Base-by-base conservation (phyloP, 2,888 invertebrate species). In the Adelognathus sp. region DNA sequence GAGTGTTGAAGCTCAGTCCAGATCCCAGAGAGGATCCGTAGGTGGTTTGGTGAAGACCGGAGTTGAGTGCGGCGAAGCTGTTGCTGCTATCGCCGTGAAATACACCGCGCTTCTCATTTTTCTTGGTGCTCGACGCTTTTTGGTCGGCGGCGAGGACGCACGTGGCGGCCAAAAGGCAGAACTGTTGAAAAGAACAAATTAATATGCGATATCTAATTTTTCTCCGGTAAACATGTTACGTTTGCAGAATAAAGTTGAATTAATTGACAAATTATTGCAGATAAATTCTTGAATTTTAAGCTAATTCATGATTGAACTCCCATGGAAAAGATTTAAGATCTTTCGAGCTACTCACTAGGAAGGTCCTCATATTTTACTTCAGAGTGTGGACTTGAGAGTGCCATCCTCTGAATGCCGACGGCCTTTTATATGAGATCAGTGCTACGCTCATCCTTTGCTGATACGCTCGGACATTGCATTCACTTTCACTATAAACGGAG, bases 301-400 rank as follows among this genome's bases (percentile, higher is more conserved):
- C 21, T 21, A 11, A n/a, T n/a, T 21, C 11, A 21, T 36, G 7
- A 9, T 21, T 11, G n/a, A n/a, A 3, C 9, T 11, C 11, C 3
- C 4, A 24, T 21, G 24, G 29, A 29, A 58, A 44, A 16, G 14
- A n/a, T 63, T 39, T 0, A 29, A 46, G n/a, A n/a, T n/a, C n/a
- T n/a, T n/a, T n/a, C n/a, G n/a, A n/a, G n/a, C n/a, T 86, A 87
- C 88, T 88, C 79, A 88, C 88, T 82, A 86, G 46, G 56, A 86
- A 81, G 79, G 58, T 81, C 83, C 61, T 86, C 88, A 88, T 88
- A 84, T 83, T 87, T 81, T 73, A 72, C 72, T 73, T 73, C 54
- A 52, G 79, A 81, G 75, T 74, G 79, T 82, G 77, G 77, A 85
- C 80, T 83, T 67, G n/a, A n/a, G n/a, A n/a, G n/a, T n/a, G n/a